Evolutionary conservation across 1,140 invertebrate species (phyloP), one percentile per base, ranked within the genome.

Genomic region (Bombus impatiens): DNA sequence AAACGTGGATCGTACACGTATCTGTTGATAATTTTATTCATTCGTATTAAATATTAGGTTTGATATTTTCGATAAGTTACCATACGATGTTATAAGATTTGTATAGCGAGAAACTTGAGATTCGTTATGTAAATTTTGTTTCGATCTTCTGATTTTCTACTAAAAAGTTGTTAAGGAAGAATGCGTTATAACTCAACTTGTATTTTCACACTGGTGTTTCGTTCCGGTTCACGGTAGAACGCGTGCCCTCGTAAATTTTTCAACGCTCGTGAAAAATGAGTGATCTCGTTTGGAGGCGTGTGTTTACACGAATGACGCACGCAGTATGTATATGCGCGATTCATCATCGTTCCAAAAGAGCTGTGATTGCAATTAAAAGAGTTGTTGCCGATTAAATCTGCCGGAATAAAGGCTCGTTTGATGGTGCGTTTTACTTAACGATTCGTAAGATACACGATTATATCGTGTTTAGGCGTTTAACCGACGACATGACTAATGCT

Each of bases 371-470:
- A 42, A 42, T 72, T 44, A 72, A 44, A 72, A 72, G 28, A 44
- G 57, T 59, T 59, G 32, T 59, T 59, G 22, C 57, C 76, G 76
- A 78, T 78, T 78, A 62, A 78, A 78, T 78, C 76, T 78, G 28
- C 8, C 35, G 28, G 57, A 25, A 59, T 40, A 59, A 78, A 78
- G 37, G n/a, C 76, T n/a, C 22, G 76, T 37, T 57, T 78, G 53
- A 78, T n/a, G 35, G 76, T 22, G 28, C 37, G 37, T 78, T 78
- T 78, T 78, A 78, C 28, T 78, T n/a, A 40, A 78, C 53, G 57
- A 78, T 78, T 78, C 57, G 57, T 59, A 77, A 74, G 32, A 57
- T 57, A 71, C 35, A 40, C 22, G 68, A 71, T 71, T 71, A 15
- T 40, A 71, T 72, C 70, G 70, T 25, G 47, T 53, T 53, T 53